Percentiles rank a stretch among this genome's conserved stretches.
These are phyloP conservation scores for Labeo catla DNA, from an alignment of 2,113 vertebrate genomes.

Conservation along the genomic window DNA sequence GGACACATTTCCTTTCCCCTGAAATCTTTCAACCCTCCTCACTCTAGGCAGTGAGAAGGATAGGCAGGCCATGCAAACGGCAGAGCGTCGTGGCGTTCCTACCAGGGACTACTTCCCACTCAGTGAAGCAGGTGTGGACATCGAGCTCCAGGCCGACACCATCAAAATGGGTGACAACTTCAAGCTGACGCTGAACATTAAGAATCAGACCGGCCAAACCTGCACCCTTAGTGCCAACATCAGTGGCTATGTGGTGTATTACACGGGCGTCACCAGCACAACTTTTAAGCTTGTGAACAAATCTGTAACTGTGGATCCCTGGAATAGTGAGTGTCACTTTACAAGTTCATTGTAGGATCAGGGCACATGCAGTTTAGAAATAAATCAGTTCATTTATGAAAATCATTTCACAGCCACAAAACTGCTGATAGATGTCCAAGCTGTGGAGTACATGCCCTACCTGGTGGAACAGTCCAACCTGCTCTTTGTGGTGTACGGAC, in stretches of 20 bases:
- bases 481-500: constrained; percentile 77
- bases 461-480: constrained; percentile 80
- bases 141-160: constrained; percentile 72
- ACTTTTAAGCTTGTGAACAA: constrained; percentile 72
- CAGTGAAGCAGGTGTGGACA: constrained; percentile 58
- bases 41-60: constrained; percentile 77
- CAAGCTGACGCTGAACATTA: constrained; percentile 76
- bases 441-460: constrained; percentile 78
- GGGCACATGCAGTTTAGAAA: background rate
- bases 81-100: constrained; percentile 74
- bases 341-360: background rate
- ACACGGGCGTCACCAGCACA: constrained; percentile 79
- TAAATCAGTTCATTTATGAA: background rate
- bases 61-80: constrained; percentile 71
- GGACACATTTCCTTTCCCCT: background rate
- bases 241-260: constrained; percentile 77
- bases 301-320: background rate
- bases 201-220: constrained; percentile 65
- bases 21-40: background rate
- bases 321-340: constrained; percentile 56
- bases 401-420: constrained; percentile 66
- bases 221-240: constrained; percentile 69
- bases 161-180: constrained; percentile 76
- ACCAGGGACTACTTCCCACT: constrained; percentile 56
- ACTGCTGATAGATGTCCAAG: constrained; percentile 65